Percentiles rank a stretch among this genome's conserved stretches.
These are phyloP conservation scores for Adoxophyes honmai DNA, from an alignment of 1,140 invertebrate species.

Conservation along the genomic window DNA sequence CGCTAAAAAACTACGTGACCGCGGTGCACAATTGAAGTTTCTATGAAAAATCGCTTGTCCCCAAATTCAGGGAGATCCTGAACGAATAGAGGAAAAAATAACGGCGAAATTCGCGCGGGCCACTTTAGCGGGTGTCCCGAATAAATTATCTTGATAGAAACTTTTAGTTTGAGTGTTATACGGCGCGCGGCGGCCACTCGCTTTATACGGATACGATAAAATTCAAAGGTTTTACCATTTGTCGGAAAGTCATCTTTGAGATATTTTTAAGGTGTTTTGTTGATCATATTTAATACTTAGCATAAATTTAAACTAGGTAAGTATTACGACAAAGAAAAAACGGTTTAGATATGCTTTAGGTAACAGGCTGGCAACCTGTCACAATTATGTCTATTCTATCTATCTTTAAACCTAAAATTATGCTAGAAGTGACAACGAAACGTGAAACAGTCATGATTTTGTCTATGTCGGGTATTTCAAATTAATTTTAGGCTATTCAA, in stretches of 20 bases:
- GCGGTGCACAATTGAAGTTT: constrained; percentile 50
- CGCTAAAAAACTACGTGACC: constrained; percentile 68
- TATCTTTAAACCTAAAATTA: too few relatives aligned
- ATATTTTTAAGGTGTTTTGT: too few relatives aligned
- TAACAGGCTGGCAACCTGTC: too few relatives aligned
- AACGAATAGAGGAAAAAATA: constrained; percentile 61
- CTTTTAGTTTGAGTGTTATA: constrained; percentile 48
- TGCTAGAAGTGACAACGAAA: too few relatives aligned
- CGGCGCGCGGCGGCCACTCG: constrained; percentile 24
- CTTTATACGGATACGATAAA: constrained; percentile 34
- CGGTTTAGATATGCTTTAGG: too few relatives aligned
- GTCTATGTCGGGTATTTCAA: too few relatives aligned
- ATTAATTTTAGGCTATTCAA: too few relatives aligned
- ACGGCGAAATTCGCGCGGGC: constrained; percentile 37
- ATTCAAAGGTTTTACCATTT: constrained; percentile 23
- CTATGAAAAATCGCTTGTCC: constrained; percentile 49
- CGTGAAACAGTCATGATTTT: too few relatives aligned
- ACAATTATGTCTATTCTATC: too few relatives aligned
- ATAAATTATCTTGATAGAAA: constrained; percentile 64
- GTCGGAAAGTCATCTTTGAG: background rate
- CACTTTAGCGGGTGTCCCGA: constrained; percentile 46
- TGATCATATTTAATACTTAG: too few relatives aligned
- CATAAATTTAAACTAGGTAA: too few relatives aligned
- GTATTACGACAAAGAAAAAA: too few relatives aligned
- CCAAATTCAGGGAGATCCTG: constrained; percentile 43